Base-by-base conservation (phyloP, 2,797 vertebrate species). In the Eulemur coronatus region DNA sequence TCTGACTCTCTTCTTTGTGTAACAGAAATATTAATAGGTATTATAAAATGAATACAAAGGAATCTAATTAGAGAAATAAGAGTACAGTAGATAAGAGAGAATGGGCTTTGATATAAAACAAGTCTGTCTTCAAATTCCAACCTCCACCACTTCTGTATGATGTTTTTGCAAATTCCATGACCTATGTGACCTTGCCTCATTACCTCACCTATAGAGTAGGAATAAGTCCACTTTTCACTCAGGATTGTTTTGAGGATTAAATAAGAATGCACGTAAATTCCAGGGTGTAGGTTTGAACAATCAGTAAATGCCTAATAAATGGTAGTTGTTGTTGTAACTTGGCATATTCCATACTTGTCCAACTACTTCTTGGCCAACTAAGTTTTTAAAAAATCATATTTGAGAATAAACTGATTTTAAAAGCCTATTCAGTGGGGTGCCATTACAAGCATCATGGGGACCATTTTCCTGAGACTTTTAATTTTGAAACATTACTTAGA, bases 71-170 rank as follows among this genome's bases (percentile, higher is more conserved):
- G 52, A 95, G 35, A 84, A 76, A 65, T 61, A 43, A 75, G 35
- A 84, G 3, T 38, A 33, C 5, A 35, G 15, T 26, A 28, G 4
- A 0, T 46, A n/a, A 38, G 20, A 89, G 7, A 93, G 5, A 91
- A 93, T 0, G 1, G 7, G 14, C 35, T 70, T 46, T 91, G 79
- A 79, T 76, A 85, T 30, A 79, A 55, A 87, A 84, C 2, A 72
- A 89, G 26, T 30, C 33, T 59, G 57, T 28, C 70, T 96, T 97
- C 79, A 94, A 81, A 41, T 82, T 70, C 69, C 26, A 48, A 52
- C 14, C 48, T 92, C 61, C 6, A n/a, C 43, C 30, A 48, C 26
- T 59, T 67, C 61, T 41, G 8, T 52, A 15, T 67, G 18, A 24
- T 59, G 9, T 41, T 30, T 84, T 38, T 28, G 11, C 20, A 85